phyloP scores from a whole-genome alignment of 2,113 vertebrate genomes.

The Anguilla japonica region DNA sequence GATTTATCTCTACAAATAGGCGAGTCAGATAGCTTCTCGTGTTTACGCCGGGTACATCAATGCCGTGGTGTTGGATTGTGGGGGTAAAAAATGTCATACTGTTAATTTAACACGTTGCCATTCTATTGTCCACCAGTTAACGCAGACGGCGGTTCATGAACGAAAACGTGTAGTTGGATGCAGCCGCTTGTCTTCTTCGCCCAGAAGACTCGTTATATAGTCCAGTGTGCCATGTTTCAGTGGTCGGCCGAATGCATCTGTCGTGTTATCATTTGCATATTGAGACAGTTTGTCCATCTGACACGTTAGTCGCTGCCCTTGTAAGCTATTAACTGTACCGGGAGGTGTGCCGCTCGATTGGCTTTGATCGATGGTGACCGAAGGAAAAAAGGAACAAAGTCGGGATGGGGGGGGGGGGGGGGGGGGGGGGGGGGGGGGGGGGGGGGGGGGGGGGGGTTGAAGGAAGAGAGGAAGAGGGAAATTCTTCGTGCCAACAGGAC shows the following conservation, averaged over 20 bases:
- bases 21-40: background rate
- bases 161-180: slow-evolving; percentile 12
- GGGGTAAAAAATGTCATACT: background rate
- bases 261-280: slow-evolving; percentile 81
- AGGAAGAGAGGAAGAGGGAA: slow-evolving; percentile 38
- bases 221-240: slow-evolving; percentile 31
- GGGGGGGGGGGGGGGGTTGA: background rate
- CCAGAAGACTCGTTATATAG: slow-evolving; percentile 31
- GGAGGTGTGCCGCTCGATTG: slow-evolving; percentile 70
- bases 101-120: background rate
- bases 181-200: slow-evolving; percentile 18
- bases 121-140: background rate
- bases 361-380: slow-evolving; percentile 84
- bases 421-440: too few relatives aligned
- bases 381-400: slow-evolving; percentile 53
- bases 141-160: background rate
- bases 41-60: background rate
- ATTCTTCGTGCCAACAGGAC: slow-evolving; percentile 81
- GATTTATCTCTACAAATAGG: background rate
- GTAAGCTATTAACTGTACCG: slow-evolving; percentile 53
- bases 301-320: slow-evolving; percentile 68
- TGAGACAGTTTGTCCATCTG: slow-evolving; percentile 74
- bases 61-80: background rate
- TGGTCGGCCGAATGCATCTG: slow-evolving; percentile 81
- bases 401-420: slow-evolving; percentile 42